phyloP scores from a whole-genome alignment of 2,888 invertebrate species.

The Rhagium mordax region DNA sequence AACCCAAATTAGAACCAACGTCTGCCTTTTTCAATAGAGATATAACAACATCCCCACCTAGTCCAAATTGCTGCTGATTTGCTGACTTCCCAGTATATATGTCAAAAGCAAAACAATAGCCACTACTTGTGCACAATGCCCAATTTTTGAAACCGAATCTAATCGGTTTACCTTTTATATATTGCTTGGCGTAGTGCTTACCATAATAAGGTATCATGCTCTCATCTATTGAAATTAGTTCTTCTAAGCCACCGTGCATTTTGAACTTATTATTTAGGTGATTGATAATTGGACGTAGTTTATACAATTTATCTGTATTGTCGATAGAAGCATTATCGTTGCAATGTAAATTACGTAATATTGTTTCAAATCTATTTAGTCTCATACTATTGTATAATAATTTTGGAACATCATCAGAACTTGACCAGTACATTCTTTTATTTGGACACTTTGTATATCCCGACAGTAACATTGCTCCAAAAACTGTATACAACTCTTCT shows the following conservation, averaged over 20 bases:
- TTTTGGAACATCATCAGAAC: conserved; percentile 7
- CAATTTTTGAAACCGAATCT: conserved; percentile 38
- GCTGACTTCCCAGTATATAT: not conserved
- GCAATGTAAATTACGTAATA: conserved; percentile 37
- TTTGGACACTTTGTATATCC: conserved; percentile 48
- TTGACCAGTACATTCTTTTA: conserved; percentile 29
- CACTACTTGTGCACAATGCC: conserved; percentile 49
- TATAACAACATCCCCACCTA: conserved; percentile 52
- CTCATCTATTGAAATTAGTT: conserved; percentile 49
- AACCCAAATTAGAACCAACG: not conserved
- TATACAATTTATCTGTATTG: conserved; percentile 43
- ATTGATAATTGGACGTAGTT: conserved; percentile 41
- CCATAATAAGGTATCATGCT: conserved; percentile 54
- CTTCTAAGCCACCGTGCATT: conserved; percentile 41
- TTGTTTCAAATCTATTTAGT: conserved; percentile 13
- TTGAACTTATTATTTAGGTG: conserved; percentile 38
- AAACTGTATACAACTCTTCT: conserved; percentile 19
- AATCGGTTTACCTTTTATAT: conserved; percentile 52
- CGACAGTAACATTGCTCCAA: conserved; percentile 42
- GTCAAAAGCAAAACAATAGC: conserved; percentile 5
- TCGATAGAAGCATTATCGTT: conserved; percentile 18
- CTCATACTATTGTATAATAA: too few relatives aligned
- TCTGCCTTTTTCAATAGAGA: conserved; percentile 16
- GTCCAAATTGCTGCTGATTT: not conserved
- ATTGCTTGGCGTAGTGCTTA: conserved; percentile 51